Base-by-base conservation (phyloP, 2,888 invertebrate genomes). In the Abrostola tripartita region DNA sequence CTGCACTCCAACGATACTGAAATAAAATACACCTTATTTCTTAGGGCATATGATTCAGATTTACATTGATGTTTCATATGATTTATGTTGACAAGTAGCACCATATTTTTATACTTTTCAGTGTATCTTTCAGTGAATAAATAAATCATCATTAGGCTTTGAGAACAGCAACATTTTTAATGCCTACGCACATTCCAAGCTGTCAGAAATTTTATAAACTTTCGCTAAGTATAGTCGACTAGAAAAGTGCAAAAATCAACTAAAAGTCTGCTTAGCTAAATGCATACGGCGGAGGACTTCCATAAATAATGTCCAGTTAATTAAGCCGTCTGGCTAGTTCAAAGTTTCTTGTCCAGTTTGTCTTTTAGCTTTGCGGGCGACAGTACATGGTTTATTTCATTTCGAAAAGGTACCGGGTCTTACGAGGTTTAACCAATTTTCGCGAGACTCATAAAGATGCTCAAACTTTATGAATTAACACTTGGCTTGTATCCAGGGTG, bases 381-480 rank as follows among this genome's bases (percentile, higher is more conserved):
- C 40, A 37, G 75, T 64, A 70, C 71, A 60, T 44, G 49, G 51
- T 74, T 70, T 60, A 69, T 71, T 64, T 74, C 7, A 57, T 56
- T 65, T 60, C 50, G 37, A 42, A 65, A 70, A 75, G 42, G 57
- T 38, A 40, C 47, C 53, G 42, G 9, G 58, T 53, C 65, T 66
- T 67, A 64, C 58, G 71, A 67, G 38, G 69, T 52, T 64, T 44
- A 44, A 68, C 62, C 70, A 78, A 81, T 76, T 74, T 68, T 76
- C 85, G 81, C 83, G 84, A 86, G 85, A 76, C 80, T 87, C 91
- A 85, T 90, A 91, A 90, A 92, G 76, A 65, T 61, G 81, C 81
- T 85, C 78, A 83, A 87, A 86, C 84, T 89, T 89, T 90, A 92
- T 90, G 92, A 93, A 92, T 92, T 91, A 92, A 88, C 85, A 81